phyloP scores from a whole-genome alignment of 2,888 invertebrate genomes.

The Chydorus sphaericus region DNA sequence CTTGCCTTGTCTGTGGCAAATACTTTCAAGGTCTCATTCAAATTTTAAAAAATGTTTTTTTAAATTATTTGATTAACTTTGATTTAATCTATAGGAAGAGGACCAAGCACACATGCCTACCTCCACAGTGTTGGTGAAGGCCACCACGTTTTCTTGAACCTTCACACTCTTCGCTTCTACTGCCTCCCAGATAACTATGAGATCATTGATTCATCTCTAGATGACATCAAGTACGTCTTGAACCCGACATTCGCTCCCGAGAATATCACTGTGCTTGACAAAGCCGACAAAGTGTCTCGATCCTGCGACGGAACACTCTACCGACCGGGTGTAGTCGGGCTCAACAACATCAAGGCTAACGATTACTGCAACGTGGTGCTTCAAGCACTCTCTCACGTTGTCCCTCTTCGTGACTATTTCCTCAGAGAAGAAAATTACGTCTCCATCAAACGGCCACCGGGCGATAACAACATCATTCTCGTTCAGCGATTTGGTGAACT shows the following conservation, averaged over 20 bases:
- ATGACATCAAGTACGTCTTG: conserved; percentile 95
- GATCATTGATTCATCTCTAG: conserved; percentile 90
- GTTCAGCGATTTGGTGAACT: conserved; percentile 90
- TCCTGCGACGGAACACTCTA: conserved; percentile 95
- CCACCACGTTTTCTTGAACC: conserved; percentile 94
- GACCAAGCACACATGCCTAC: conserved; percentile 95
- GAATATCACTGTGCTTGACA: conserved; percentile 69
- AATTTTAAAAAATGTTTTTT: neutral
- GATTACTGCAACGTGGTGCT: conserved; percentile 99
- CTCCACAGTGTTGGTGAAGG: conserved; percentile 96
- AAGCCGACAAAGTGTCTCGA: conserved; percentile 67
- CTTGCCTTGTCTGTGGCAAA: conserved; percentile 97
- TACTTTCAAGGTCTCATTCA: conserved; percentile 61
- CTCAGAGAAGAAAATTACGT: conserved; percentile 84
- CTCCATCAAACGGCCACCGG: conserved; percentile 77
- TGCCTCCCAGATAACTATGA: conserved; percentile 99
- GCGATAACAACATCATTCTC: conserved; percentile 80
- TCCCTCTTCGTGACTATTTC: conserved; percentile 87
- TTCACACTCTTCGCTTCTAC: conserved; percentile 93
- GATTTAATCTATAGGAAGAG: conserved; percentile 54
- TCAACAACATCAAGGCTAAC: conserved; percentile 99
- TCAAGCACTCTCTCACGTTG: conserved; percentile 87
- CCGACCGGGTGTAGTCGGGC: conserved; percentile 89
- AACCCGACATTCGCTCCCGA: conserved; percentile 84
- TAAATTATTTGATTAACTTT: neutral